Evolutionary conservation across 2,797 vertebrate species (phyloP).

Genomic region (Arctocebus calabarensis): DNA sequence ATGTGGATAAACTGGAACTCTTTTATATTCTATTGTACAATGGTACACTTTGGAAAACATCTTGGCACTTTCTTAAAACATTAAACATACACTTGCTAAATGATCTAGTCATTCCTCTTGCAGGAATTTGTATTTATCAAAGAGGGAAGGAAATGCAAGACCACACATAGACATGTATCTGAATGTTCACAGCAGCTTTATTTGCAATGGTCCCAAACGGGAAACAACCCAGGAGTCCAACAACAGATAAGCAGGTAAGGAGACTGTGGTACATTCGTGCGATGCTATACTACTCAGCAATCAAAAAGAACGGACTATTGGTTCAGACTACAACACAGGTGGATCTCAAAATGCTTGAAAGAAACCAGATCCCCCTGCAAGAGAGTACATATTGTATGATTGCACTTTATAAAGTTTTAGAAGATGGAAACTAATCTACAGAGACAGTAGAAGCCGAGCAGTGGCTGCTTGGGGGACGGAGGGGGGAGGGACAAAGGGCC

Average conservation of each 20-base stretch:
- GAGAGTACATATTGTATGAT: not conserved
- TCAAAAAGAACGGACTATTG: not conserved
- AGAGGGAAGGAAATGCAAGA: not conserved
- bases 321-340: not conserved
- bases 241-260: not conserved
- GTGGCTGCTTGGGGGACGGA: not conserved
- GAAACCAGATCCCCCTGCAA: not conserved
- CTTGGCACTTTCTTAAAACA: not conserved
- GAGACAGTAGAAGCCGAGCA: not conserved
- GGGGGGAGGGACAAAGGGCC: not conserved
- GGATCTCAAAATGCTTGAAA: conserved; percentile 2
- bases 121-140: not conserved
- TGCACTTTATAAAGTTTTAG: not conserved
- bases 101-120: not conserved
- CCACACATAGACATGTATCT: not conserved
- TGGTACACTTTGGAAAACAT: not conserved
- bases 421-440: not conserved
- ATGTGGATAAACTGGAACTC: not conserved
- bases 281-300: not conserved
- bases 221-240: not conserved
- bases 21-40: not conserved
- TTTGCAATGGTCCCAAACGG: not conserved
- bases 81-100: not conserved
- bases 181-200: not conserved
- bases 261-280: too few species aligned